Percentiles rank a stretch among this genome's conserved stretches.
Evolutionary conservation across 2,113 vertebrate species (phyloP).

Genomic region (Actinemys pallida): DNA sequence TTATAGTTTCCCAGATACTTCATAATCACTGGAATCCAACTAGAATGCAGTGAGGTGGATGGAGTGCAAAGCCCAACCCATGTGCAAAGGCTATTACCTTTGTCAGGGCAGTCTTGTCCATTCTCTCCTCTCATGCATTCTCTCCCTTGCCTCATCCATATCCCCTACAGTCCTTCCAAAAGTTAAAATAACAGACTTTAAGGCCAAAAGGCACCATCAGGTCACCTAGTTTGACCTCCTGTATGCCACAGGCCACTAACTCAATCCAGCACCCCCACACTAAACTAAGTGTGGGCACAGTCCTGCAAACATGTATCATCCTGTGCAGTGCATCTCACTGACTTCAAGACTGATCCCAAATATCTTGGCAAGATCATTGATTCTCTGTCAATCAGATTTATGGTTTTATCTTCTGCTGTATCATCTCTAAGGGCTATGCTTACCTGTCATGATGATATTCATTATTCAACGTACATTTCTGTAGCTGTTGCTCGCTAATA

Average conservation of each 20-base stretch:
- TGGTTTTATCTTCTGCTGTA: neutral
- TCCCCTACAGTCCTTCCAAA: neutral
- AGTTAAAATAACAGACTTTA: neutral
- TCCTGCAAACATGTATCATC: too few relatives aligned
- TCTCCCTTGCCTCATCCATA: neutral
- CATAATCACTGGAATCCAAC: rapidly evolving
- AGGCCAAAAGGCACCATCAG: neutral
- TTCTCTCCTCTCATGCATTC: too few relatives aligned
- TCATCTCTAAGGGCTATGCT: neutral
- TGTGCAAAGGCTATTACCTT: neutral
- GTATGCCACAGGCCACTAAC: neutral
- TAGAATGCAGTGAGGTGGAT: neutral
- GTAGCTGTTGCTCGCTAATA: neutral
- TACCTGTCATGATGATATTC: neutral
- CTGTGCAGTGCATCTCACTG: too few relatives aligned
- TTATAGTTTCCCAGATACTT: neutral
- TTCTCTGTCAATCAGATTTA: neutral
- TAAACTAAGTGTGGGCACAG: neutral
- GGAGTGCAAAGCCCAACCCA: neutral
- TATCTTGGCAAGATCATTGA: neutral
- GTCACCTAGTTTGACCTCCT: neutral
- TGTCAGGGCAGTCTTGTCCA: neutral
- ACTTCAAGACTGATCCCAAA: too few relatives aligned
- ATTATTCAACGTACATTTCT: neutral
- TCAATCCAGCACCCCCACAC: neutral